Conservation (phyloP, 2,113 vertebrate species). For the Hemiprocne comata region DNA sequence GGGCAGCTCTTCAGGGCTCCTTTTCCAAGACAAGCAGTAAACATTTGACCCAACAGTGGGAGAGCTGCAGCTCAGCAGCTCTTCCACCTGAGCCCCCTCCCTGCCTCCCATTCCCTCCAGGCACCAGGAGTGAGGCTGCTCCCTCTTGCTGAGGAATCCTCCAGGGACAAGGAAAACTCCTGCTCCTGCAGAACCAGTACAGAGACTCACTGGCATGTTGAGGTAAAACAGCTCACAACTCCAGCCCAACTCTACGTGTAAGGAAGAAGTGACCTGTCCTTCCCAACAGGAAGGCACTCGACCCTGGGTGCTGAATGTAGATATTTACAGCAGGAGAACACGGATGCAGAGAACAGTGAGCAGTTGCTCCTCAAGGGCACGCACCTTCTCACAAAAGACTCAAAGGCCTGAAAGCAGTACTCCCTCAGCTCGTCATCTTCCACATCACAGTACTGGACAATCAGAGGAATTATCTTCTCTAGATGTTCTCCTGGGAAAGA, state of each 20-base stretch:
- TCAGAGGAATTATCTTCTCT: slow-evolving; percentile 88
- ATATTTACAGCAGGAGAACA: neutral
- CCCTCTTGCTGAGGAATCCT: neutral
- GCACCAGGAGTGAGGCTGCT: neutral
- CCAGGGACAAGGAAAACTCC: neutral
- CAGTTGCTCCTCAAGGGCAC: neutral
- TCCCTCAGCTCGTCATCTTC: slow-evolving; percentile 94
- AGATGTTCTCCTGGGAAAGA: slow-evolving; percentile 85
- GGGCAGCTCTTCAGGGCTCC: neutral
- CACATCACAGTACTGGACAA: slow-evolving; percentile 87
- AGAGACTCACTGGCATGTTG: neutral
- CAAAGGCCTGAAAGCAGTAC: slow-evolving; percentile 92
- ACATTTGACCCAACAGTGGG: neutral
- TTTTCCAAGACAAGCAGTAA: neutral
- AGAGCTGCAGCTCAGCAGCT: neutral
- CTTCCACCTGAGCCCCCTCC: neutral
- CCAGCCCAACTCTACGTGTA: neutral
- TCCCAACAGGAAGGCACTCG: neutral
- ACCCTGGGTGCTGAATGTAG: accelerated
- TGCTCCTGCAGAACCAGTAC: neutral
- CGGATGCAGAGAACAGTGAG: neutral
- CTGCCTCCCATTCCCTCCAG: neutral
- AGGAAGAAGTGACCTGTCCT: neutral
- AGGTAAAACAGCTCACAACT: neutral
- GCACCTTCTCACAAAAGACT: slow-evolving; percentile 91